Base-by-base conservation (phyloP, 2,888 invertebrate species). In the Emmelina monodactyla region DNA sequence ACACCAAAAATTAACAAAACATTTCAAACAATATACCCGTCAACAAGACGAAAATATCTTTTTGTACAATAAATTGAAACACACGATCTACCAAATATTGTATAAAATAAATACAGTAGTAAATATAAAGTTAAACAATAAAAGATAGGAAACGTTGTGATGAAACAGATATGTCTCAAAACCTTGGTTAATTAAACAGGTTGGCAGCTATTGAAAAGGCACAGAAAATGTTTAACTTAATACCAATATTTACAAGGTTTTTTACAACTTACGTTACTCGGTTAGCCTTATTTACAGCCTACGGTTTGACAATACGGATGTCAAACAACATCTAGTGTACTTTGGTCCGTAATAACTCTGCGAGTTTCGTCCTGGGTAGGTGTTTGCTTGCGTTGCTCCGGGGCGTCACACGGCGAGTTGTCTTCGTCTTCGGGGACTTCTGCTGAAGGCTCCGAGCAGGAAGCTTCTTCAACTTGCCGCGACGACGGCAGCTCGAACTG, bases 401-500 rank as follows among this genome's bases (percentile, higher is more conserved):
- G 19, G n/a, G 9, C 25, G 3, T 11, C n/a, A 11, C 25, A 25
- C 25, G 25, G 11, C 6, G 11, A 3, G 3, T 25, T 25, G n/a
- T 25, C 25, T 3, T n/a, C n/a, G n/a, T n/a, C n/a, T n/a, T n/a
- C n/a, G n/a, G n/a, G n/a, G n/a, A n/a, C n/a, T n/a, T n/a, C n/a
- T n/a, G n/a, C n/a, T n/a, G n/a, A n/a, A n/a, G n/a, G n/a, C n/a
- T n/a, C n/a, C n/a, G n/a, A n/a, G n/a, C n/a, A n/a, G n/a, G n/a
- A n/a, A n/a, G n/a, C n/a, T n/a, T n/a, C n/a, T n/a, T n/a, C n/a
- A n/a, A n/a, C n/a, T n/a, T n/a, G n/a, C n/a, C n/a, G n/a, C n/a
- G 0, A 62, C 55, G 2, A 72, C 41, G 0, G 67, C 11, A 75
- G 34, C 25, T 75, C 75, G 33, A 76, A 72, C 40, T 78, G 75